Evolutionary conservation across 2,888 invertebrate species (phyloP).

Genomic region (Cerastis rubricosa): DNA sequence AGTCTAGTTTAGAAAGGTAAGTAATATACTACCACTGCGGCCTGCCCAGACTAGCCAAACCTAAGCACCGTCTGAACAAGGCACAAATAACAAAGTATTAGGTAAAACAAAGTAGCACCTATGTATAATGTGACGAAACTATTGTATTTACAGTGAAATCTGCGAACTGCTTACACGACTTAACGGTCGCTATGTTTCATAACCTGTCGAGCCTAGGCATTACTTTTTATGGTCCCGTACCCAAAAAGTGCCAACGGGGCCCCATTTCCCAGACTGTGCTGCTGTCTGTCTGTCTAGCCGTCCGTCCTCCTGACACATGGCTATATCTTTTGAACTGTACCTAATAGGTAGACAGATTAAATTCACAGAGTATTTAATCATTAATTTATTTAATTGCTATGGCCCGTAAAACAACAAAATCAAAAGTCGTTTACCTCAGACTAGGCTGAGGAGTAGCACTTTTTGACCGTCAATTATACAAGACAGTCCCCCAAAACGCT

Average conservation of each 20-base stretch:
- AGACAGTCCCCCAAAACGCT: no score
- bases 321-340: not conserved
- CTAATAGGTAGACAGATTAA: not conserved
- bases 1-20: constrained; percentile 9
- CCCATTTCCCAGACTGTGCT: not conserved
- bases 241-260: not conserved
- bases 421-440: no score
- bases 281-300: not conserved
- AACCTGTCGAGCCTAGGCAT: constrained; percentile 49
- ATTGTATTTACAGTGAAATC: constrained; percentile 48
- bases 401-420: no score
- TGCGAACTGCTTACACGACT: constrained; percentile 39
- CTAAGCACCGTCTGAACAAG: constrained; percentile 7
- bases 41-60: not conserved
- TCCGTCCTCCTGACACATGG: not conserved
- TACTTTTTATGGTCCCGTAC: constrained; percentile 23
- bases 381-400: no score
- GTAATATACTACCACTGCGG: constrained; percentile 3
- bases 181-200: constrained; percentile 47
- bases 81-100: not conserved
- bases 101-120: constrained; percentile 37
- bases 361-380: no score
- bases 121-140: constrained; percentile 17
- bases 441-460: no score
- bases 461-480: no score